Evolutionary conservation across 2,113 vertebrate genomes (phyloP), one percentile per base, ranked within the genome.

Genomic region (Corythornis vintsioides): DNA sequence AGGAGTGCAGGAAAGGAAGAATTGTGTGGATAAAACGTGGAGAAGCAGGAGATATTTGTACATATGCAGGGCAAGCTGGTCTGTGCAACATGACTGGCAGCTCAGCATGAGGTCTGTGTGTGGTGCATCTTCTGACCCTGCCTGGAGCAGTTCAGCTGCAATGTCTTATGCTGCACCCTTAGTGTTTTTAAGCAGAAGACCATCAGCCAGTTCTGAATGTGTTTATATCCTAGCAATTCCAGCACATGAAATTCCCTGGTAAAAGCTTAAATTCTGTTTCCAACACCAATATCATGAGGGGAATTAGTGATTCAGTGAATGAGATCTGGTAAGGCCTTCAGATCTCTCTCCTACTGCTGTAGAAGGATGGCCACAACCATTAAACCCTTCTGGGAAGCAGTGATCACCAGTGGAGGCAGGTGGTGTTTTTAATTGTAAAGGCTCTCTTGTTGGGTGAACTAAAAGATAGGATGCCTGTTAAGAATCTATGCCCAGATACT

Each of bases 361-460:
- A 65, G 71, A n/a, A 43, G 14, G 20, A 65, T 48, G 63, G 55
- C 31, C 59, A 53, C 82, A 87, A 18, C 26, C 9, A 47, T 75
- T 25, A 81, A 64, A 65, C 22, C 40, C 7, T 69, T 38, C 69
- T 78, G 78, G 59, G 61, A 79, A 56, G 16, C 19, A 20, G 26
- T 0, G 5, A 53, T 45, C 56, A 70, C 11, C 20, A 52, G 18
- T 0, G 1, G 18, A 12, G 11, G 14, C 13, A 67, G 66, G 10
- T 15, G 45, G 3, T 43, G 22, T 28, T 92, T 93, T 85, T 57
- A 14, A 5, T 6, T 31, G 43, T 17, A 38, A 83, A 69, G 29
- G 7, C 20, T 88, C 15, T 56, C n/a, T 69, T 33, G 1, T 26
- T 81, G 38, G 9, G 10, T 31, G 31, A 89, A 12, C 67, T 72